Evolutionary conservation across 1,140 invertebrate genomes (phyloP).

Genomic region (Drosophila equinoxialis): DNA sequence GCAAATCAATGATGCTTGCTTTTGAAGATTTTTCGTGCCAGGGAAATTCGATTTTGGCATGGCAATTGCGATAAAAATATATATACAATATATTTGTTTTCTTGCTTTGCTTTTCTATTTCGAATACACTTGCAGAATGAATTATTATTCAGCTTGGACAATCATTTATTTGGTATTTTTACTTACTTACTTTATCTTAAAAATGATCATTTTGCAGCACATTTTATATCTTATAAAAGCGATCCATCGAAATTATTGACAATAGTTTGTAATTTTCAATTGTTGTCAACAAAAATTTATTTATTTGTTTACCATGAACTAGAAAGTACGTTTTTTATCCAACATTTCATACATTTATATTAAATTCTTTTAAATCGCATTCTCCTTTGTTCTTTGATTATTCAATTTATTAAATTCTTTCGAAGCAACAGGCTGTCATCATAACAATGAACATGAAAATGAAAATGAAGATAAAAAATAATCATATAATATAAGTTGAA

Average conservation of each 20-base stretch:
- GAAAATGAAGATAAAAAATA: conserved; percentile 76
- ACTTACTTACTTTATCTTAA: no score
- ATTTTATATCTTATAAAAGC: no score
- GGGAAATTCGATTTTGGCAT: conserved; percentile 62
- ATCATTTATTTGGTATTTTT: no score
- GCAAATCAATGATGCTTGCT: conserved; percentile 63
- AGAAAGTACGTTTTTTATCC: neutral
- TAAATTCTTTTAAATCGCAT: neutral
- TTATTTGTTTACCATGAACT: neutral
- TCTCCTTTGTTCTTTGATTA: conserved; percentile 40
- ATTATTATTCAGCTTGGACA: no score
- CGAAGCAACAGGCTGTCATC: conserved; percentile 66
- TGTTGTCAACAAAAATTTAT: neutral
- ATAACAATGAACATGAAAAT: conserved; percentile 77
- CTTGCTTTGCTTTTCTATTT: neutral
- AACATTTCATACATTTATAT: neutral
- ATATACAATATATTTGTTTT: neutral
- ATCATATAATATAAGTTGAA: conserved; percentile 69
- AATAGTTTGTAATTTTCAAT: no score
- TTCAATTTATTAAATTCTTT: conserved; percentile 61
- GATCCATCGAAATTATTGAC: no score
- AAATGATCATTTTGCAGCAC: no score
- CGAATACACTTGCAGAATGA: no score
- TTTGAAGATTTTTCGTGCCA: conserved; percentile 64
- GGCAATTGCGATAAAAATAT: conserved; percentile 35